A percentile compares a stretch with the other conserved stretches of the same genome.
Evolutionary conservation across 2,797 vertebrate genomes (phyloP).

Genomic region (Aplochiton taeniatus): DNA sequence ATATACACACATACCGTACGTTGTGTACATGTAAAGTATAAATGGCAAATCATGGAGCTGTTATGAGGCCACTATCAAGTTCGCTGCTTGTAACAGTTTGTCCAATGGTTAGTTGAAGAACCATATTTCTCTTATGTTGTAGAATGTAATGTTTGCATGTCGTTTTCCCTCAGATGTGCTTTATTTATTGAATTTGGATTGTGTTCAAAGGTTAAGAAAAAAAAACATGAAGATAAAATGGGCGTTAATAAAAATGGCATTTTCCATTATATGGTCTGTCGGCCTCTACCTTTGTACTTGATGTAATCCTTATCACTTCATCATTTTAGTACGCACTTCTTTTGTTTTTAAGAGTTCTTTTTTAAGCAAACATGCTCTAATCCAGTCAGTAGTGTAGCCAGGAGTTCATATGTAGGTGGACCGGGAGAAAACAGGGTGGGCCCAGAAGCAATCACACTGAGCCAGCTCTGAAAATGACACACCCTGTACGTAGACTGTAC

Average conservation of each 20-base stretch:
- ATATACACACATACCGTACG: slow-evolving; percentile 41
- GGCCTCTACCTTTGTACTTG: background rate
- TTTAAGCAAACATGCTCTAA: background rate
- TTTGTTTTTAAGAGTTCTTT: background rate
- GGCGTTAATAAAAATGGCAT: slow-evolving; percentile 40
- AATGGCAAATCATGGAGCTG: slow-evolving; percentile 34
- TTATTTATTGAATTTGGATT: slow-evolving; percentile 86
- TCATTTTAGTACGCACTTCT: background rate
- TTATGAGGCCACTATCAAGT: slow-evolving; percentile 32
- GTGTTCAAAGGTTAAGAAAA: slow-evolving; percentile 61
- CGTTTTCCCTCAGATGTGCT: slow-evolving; percentile 73
- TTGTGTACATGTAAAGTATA: slow-evolving; percentile 55
- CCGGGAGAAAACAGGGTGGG: no score
- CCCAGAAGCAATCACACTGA: no score
- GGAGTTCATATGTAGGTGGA: no score
- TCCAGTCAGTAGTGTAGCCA: no score
- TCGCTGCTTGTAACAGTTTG: slow-evolving; percentile 44
- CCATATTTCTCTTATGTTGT: slow-evolving; percentile 64
- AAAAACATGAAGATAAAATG: slow-evolving; percentile 64
- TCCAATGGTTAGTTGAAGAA: slow-evolving; percentile 39
- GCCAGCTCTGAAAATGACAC: no score
- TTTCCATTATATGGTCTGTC: slow-evolving; percentile 24
- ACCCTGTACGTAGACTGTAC: no score
- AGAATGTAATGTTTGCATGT: slow-evolving; percentile 78
- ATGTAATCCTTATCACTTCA: background rate